Conservation (phyloP, 1,140 invertebrate species). For the Sesamia nonagrioides region DNA sequence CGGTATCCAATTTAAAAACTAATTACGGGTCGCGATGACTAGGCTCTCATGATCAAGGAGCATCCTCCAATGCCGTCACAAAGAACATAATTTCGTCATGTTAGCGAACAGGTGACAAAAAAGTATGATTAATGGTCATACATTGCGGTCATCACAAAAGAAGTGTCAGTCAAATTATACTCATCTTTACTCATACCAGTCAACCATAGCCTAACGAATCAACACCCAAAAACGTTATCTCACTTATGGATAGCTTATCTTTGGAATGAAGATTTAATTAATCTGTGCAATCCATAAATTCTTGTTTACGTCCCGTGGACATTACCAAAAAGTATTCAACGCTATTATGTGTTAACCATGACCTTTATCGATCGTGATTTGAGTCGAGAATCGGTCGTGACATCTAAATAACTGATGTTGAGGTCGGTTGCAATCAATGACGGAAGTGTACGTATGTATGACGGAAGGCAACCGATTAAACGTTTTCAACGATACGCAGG, state of each 20-base stretch:
- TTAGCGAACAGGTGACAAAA: constrained; percentile 81
- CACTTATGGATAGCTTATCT: neutral
- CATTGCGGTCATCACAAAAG: constrained; percentile 66
- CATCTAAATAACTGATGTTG: constrained; percentile 75
- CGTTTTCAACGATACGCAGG: constrained; percentile 55
- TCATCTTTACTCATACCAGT: constrained; percentile 59
- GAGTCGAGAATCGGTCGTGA: constrained; percentile 71
- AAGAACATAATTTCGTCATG: constrained; percentile 84
- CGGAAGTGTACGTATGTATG: constrained; percentile 69
- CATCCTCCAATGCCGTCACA: constrained; percentile 74
- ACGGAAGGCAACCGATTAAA: constrained; percentile 64
- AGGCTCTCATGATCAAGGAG: constrained; percentile 72
- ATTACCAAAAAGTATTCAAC: constrained; percentile 61
- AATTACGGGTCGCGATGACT: constrained; percentile 80
- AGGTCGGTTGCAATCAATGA: constrained; percentile 76
- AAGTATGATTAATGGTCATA: constrained; percentile 80
- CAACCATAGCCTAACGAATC: constrained; percentile 46
- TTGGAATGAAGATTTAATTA: constrained; percentile 42
- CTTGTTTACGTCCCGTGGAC: constrained; percentile 56
- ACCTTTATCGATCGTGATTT: constrained; percentile 76
- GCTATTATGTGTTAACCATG: constrained; percentile 68
- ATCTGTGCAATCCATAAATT: constrained; percentile 45
- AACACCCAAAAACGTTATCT: neutral
- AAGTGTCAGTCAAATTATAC: constrained; percentile 67
- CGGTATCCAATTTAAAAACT: constrained; percentile 83